Conservation (phyloP, 2,113 vertebrate species). For the Solea senegalensis region DNA sequence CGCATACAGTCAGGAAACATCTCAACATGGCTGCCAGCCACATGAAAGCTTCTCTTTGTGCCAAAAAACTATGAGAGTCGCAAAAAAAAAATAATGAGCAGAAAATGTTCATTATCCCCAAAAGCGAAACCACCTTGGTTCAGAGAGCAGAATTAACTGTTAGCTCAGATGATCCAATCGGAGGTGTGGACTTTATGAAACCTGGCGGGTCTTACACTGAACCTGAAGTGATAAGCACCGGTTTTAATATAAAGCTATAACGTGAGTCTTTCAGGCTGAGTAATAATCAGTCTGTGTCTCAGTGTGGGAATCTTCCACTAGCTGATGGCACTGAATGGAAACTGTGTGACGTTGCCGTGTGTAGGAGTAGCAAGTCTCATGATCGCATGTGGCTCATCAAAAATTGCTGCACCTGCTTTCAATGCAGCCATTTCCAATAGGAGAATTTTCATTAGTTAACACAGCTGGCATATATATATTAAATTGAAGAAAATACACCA, state of each 20-base stretch:
- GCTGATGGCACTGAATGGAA: neutral
- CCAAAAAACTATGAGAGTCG: neutral
- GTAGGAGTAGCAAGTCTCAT: neutral
- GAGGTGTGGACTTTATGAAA: neutral
- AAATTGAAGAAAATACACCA: neutral
- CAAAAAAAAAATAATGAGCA: neutral
- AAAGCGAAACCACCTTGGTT: neutral
- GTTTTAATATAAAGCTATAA: neutral
- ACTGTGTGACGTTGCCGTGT: neutral
- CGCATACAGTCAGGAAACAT: neutral
- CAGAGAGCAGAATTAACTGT: neutral
- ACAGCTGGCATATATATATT: neutral
- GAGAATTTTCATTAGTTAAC: neutral
- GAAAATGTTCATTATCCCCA: neutral
- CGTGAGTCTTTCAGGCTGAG: neutral
- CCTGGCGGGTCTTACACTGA: neutral
- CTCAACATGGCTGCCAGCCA: neutral
- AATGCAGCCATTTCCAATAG: neutral
- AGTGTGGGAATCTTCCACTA: neutral
- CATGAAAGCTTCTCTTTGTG: neutral
- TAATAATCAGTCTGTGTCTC: too few species aligned
- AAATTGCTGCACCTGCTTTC: neutral
- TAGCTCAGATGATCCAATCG: neutral
- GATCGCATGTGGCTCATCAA: neutral
- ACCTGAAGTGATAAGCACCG: neutral